These are phyloP conservation scores for Morbakka virulenta DNA, from an alignment of 30 jellyfish, hydroid and myxozoan species.

Conservation along the genomic window DNA sequence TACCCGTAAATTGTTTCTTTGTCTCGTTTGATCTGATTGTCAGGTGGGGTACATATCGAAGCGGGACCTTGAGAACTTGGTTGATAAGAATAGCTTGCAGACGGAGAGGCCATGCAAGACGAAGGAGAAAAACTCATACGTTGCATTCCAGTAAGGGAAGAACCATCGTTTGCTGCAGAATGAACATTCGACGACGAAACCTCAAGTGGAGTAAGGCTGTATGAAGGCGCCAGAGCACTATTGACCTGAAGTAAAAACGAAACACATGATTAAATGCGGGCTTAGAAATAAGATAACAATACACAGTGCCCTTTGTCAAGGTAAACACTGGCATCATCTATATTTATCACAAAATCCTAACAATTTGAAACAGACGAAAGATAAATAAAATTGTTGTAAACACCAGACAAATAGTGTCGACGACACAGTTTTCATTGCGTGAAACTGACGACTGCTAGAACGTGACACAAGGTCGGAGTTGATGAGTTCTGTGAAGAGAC, in stretches of 20 bases:
- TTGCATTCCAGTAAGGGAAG: constrained; percentile 8
- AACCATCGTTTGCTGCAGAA: background rate
- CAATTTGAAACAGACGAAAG: background rate
- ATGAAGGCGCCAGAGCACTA: constrained; percentile 15
- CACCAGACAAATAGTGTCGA: background rate
- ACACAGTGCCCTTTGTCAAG: constrained; percentile 4
- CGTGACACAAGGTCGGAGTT: background rate
- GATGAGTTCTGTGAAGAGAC: background rate
- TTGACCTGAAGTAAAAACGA: constrained; percentile 10
- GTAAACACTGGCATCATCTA: constrained; percentile 1
- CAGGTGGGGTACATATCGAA: constrained; percentile 45
- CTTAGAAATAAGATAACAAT: background rate
- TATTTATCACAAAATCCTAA: background rate
- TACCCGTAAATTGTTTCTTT: constrained; percentile 86
- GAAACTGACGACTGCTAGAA: background rate
- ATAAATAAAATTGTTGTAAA: background rate
- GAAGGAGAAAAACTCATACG: constrained; percentile 12
- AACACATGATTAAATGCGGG: background rate
- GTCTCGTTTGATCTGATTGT: constrained; percentile 81
- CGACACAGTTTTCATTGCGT: background rate
- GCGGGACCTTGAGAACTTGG: constrained; percentile 44
- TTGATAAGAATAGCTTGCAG: constrained; percentile 17
- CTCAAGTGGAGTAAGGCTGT: constrained; percentile 16
- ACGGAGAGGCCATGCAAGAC: constrained; percentile 47
- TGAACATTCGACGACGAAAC: background rate